These are phyloP conservation scores for Mizuhopecten yessoensis DNA, from an alignment of 1,140 invertebrate species.

Conservation along the genomic window DNA sequence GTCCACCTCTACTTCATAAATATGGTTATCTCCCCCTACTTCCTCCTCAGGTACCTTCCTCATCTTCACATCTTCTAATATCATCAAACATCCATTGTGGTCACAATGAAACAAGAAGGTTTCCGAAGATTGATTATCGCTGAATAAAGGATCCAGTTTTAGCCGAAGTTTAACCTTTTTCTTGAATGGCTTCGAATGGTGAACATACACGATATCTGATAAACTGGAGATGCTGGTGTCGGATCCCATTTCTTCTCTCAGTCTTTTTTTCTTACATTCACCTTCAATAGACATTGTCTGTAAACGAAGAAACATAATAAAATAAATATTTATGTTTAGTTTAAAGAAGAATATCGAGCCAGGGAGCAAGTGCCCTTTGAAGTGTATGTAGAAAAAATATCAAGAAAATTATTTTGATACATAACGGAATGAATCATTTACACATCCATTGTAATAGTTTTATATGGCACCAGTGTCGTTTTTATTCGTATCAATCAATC, in stretches of 20 bases:
- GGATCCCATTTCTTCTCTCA: background rate
- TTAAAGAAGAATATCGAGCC: too few species aligned
- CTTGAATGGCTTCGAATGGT: background rate
- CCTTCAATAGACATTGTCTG: background rate
- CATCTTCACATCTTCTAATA: background rate
- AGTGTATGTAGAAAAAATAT: too few species aligned
- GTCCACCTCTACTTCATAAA: background rate
- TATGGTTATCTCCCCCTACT: background rate
- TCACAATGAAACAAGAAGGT: background rate
- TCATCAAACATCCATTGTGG: background rate
- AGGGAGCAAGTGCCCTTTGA: too few species aligned
- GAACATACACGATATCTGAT: background rate
- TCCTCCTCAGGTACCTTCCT: background rate
- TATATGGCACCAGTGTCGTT: too few species aligned
- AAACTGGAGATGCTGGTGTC: background rate
- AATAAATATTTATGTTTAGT: too few species aligned
- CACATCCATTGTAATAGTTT: too few species aligned
- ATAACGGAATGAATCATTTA: too few species aligned
- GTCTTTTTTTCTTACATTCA: background rate
- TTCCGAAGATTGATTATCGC: background rate
- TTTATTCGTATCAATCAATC: too few species aligned
- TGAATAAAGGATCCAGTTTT: background rate
- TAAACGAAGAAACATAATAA: background rate
- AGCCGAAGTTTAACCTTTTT: background rate
- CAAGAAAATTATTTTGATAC: too few species aligned